Evolutionary conservation across 2,113 vertebrate species (phyloP).

Genomic region (Suncus etruscus): DNA sequence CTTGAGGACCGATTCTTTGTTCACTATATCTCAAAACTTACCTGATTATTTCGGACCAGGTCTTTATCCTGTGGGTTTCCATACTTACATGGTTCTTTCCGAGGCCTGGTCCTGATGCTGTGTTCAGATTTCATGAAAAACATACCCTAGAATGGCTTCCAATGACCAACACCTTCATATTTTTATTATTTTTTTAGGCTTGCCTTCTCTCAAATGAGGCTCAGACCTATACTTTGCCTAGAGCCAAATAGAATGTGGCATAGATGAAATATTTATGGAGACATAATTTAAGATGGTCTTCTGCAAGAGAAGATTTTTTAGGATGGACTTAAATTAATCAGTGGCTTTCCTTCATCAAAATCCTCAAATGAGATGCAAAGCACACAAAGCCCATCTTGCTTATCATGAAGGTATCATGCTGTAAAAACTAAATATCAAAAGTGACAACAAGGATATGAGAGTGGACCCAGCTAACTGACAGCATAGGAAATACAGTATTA

Average conservation of each 20-base stretch:
- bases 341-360: background rate
- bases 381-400: background rate
- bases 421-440: background rate
- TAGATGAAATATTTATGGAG: slow-evolving; percentile 22
- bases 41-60: too few relatives aligned
- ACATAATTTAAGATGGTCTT: background rate
- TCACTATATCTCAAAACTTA: too few relatives aligned
- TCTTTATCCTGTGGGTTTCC: too few relatives aligned
- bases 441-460: background rate
- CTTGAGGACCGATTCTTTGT: too few relatives aligned
- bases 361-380: background rate
- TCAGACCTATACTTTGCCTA: background rate
- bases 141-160: background rate
- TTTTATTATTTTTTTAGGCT: background rate
- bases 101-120: background rate
- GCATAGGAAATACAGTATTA: background rate
- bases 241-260: background rate
- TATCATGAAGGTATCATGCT: background rate
- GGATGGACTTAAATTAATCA: background rate
- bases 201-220: background rate
- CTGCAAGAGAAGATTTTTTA: background rate
- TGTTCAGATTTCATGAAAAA: too few relatives aligned
- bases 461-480: too few relatives aligned
- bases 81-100: background rate
- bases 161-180: too few relatives aligned